Percentiles rank a stretch among this genome's conserved stretches.
Evolutionary conservation across 2,888 invertebrate species (phyloP).

Genomic region (Bedellia somnulentella): DNA sequence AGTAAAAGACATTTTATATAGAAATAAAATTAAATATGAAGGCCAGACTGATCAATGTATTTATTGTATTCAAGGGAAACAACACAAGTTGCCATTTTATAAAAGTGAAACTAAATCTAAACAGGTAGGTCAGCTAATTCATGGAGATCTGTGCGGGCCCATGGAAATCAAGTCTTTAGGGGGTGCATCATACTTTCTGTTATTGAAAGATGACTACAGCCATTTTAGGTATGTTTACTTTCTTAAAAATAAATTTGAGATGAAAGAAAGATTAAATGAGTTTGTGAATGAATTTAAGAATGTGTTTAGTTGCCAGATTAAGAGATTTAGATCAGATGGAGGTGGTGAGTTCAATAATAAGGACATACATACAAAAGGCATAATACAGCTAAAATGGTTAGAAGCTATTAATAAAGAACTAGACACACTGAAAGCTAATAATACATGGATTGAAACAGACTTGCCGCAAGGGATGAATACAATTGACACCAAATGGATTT

Average conservation of each 20-base stretch:
- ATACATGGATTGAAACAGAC: not conserved
- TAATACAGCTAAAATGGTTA: not conserved
- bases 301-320: not conserved
- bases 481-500: not conserved
- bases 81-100: not conserved
- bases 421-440: not conserved
- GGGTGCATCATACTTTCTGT: not conserved
- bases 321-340: conserved; percentile 11
- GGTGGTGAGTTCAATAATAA: conserved; percentile 13
- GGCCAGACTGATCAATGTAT: not conserved
- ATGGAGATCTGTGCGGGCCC: not conserved
- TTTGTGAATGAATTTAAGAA: not conserved
- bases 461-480: not conserved
- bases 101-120: not conserved
- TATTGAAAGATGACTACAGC: not conserved
- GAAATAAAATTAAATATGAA: not conserved
- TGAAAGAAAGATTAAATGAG: not conserved
- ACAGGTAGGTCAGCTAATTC: not conserved
- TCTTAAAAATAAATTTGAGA: not conserved
- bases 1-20: not conserved
- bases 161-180: not conserved
- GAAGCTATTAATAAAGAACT: not conserved
- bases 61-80: not conserved
- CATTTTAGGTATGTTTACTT: not conserved
- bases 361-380: conserved; percentile 3